Evolutionary conservation across 2,888 invertebrate species (phyloP).

Genomic region (Phyto melanocephala): DNA sequence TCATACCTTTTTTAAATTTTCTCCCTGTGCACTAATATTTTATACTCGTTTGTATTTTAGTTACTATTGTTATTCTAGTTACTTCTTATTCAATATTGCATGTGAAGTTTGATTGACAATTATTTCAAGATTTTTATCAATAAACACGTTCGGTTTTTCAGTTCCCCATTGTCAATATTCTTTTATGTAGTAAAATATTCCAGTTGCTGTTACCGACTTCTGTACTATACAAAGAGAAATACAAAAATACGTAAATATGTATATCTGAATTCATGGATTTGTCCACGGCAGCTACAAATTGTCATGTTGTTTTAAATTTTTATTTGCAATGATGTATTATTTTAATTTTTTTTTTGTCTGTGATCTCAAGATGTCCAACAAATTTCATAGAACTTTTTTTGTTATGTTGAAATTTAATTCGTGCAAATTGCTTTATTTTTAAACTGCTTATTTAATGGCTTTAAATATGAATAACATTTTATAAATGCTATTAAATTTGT

Average conservation of each 20-base stretch:
- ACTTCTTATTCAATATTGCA: conserved; percentile 56
- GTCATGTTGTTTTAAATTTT: conserved; percentile 48
- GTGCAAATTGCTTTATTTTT: conserved; percentile 16
- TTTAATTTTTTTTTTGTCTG: background rate
- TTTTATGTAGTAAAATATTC: conserved; percentile 18
- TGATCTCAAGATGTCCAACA: conserved; percentile 35
- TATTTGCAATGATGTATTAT: conserved; percentile 11
- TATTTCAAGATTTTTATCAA: conserved; percentile 68
- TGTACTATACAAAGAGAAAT: too few relatives aligned
- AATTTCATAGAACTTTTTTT: conserved; percentile 9
- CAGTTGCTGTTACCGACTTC: too few relatives aligned
- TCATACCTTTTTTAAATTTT: background rate
- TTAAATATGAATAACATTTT: background rate
- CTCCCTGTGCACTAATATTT: background rate
- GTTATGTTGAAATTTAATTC: conserved; percentile 2
- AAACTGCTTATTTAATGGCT: conserved; percentile 4
- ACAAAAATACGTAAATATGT: conserved; percentile 4
- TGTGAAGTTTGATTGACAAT: conserved; percentile 68
- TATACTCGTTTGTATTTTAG: conserved; percentile 18
- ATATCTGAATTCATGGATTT: conserved; percentile 2
- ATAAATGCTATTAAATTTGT: background rate
- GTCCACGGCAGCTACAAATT: conserved; percentile 55
- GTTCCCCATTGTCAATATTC: background rate
- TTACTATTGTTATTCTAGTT: conserved; percentile 27
- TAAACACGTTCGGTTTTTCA: conserved; percentile 61